phyloP scores from a whole-genome alignment of 1,140 invertebrate species.

The Galleria mellonella region DNA sequence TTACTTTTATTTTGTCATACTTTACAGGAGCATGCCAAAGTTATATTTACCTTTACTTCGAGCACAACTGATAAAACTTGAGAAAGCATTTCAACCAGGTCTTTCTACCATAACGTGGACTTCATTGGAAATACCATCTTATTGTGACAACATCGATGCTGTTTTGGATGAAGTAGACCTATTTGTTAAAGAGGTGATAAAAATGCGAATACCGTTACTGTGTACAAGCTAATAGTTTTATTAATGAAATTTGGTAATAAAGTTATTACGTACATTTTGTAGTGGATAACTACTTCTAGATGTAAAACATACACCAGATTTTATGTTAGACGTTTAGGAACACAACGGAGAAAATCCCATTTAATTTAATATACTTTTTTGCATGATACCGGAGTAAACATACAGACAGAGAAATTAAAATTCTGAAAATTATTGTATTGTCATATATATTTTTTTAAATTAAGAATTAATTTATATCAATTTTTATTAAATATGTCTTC shows the following conservation, averaged over 20 bases:
- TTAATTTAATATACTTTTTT: no score
- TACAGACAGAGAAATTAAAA: no score
- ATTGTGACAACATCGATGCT: slow-evolving; percentile 75
- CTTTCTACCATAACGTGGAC: slow-evolving; percentile 87
- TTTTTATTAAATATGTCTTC: no score
- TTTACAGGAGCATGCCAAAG: slow-evolving; percentile 72
- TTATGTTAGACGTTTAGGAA: background rate
- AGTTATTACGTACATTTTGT: slow-evolving; percentile 1
- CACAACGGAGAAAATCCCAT: no score
- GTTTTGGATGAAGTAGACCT: slow-evolving; percentile 80
- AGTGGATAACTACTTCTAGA: background rate
- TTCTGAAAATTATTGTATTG: no score
- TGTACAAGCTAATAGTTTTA: no score
- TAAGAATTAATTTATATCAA: no score
- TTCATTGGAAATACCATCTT: slow-evolving; percentile 81
- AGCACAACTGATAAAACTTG: slow-evolving; percentile 80
- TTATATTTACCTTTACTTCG: slow-evolving; percentile 82
- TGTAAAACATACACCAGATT: background rate
- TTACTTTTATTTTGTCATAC: background rate
- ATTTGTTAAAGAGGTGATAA: slow-evolving; percentile 79
- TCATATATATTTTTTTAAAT: no score
- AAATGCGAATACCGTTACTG: no score
- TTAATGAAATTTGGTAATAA: no score
- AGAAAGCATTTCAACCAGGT: slow-evolving; percentile 83
- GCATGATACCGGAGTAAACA: no score